A percentile compares a stretch with the other conserved stretches of the same genome.
Conservation (phyloP, 1,140 invertebrate species). For the Drosophila biarmipes region DNA sequence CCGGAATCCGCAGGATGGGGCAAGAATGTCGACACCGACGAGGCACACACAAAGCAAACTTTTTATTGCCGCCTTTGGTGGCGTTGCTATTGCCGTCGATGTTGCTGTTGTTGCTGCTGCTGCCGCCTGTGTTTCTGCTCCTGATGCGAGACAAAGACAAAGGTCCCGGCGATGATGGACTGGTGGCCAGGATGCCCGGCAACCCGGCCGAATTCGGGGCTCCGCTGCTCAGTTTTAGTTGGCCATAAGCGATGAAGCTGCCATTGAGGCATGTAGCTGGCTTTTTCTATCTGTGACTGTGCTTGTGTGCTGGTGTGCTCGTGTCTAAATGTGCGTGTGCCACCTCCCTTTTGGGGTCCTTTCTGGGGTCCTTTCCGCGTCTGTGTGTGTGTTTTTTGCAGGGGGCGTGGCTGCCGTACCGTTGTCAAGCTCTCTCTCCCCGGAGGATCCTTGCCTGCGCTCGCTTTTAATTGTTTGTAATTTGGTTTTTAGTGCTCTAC, state of each 20-base stretch:
- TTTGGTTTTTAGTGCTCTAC: slow-evolving; percentile 73
- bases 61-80: slow-evolving; percentile 56
- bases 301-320: too few relatives aligned
- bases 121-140: slow-evolving; percentile 21
- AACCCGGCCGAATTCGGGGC: slow-evolving; percentile 8
- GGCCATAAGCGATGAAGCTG: slow-evolving; percentile 60
- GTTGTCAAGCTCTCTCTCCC: slow-evolving; percentile 23
- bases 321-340: slow-evolving; percentile 3
- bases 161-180: slow-evolving; percentile 26
- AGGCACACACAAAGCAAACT: slow-evolving; percentile 47
- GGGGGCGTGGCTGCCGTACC: slow-evolving; percentile 23
- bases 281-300: slow-evolving; percentile 3
- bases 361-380: slow-evolving; percentile 1
- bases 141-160: slow-evolving; percentile 35
- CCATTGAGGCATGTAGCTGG: slow-evolving; percentile 32
- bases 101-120: slow-evolving; percentile 15
- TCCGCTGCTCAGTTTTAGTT: slow-evolving; percentile 71
- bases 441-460: slow-evolving; percentile 46
- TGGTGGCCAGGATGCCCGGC: slow-evolving; percentile 9
- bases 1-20: background rate
- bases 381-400: slow-evolving; percentile 4
- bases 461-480: slow-evolving; percentile 76
- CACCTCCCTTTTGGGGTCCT: background rate
- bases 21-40: slow-evolving; percentile 37
- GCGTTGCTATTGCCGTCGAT: slow-evolving; percentile 5